Percentiles rank a stretch among this genome's conserved stretches.
phyloP scores from a whole-genome alignment of 2,888 invertebrate species.

The Elysia crispata region DNA sequence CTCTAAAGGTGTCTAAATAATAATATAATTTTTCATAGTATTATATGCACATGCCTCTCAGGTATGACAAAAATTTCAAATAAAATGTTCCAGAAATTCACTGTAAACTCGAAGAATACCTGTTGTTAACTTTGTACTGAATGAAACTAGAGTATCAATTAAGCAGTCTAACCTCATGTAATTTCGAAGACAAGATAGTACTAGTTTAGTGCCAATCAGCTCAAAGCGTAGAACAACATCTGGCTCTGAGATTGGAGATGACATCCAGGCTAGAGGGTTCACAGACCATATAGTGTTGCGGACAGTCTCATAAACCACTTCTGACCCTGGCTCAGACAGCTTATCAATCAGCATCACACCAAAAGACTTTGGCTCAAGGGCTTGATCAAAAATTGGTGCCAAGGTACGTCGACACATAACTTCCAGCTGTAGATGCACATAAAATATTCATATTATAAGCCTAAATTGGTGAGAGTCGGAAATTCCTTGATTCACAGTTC shows the following conservation, averaged over 20 bases:
- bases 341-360: conserved; percentile 44
- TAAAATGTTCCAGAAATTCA: no score
- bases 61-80: no score
- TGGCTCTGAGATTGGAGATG: conserved; percentile 41
- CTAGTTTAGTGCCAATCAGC: conserved; percentile 44
- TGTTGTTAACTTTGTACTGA: no score
- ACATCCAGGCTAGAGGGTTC: conserved; percentile 38
- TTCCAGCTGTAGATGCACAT: conserved; percentile 34
- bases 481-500: no score
- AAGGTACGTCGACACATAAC: conserved; percentile 37
- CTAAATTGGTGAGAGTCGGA: no score
- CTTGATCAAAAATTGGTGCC: conserved; percentile 28
- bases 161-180: conserved; percentile 48
- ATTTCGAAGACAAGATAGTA: conserved; percentile 29
- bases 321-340: conserved; percentile 36
- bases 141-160: no score
- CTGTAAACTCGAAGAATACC: no score
- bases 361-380: conserved; percentile 35
- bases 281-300: conserved; percentile 42
- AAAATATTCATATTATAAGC: no score
- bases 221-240: conserved; percentile 39
- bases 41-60: no score
- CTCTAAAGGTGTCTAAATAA: no score
- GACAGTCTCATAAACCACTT: conserved; percentile 33
- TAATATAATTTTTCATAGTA: no score